These are phyloP conservation scores for Trogon surrucura DNA, from an alignment of 2,113 vertebrate genomes.

Conservation along the genomic window DNA sequence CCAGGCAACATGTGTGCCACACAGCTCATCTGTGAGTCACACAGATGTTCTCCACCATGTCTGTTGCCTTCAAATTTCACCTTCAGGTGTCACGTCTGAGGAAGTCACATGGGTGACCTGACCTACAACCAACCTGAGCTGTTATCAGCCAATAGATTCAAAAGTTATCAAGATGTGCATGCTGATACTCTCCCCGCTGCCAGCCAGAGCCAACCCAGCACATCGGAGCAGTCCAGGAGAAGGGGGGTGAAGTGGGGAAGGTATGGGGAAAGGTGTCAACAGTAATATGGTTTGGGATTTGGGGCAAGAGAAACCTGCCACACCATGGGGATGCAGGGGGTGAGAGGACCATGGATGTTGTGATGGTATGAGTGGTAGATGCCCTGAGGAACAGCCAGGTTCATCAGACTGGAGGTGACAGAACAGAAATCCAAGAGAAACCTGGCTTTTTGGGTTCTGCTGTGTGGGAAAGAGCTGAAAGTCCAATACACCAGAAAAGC, in stretches of 20 bases:
- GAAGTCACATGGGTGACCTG: neutral
- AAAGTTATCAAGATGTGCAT: neutral
- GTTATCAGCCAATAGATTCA: neutral
- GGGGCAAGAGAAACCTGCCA: neutral
- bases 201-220: neutral
- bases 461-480: neutral
- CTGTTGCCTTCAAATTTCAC: neutral
- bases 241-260: neutral
- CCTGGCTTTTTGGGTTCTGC: neutral
- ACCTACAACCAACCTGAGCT: neutral
- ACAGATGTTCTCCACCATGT: neutral
- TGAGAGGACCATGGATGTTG: neutral
- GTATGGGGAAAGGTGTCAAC: neutral
- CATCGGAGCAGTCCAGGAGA: neutral
- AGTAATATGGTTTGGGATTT: neutral
- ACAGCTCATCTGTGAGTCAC: fast-evolving
- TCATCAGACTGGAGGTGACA: neutral
- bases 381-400: neutral
- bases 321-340: fast-evolving
- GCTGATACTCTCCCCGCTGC: fast-evolving
- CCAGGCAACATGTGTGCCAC: neutral
- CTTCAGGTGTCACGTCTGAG: neutral
- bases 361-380: neutral
- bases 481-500: neutral
- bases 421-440: neutral